phyloP scores from a whole-genome alignment of 2,113 vertebrate genomes.

The Pavo muticus region DNA sequence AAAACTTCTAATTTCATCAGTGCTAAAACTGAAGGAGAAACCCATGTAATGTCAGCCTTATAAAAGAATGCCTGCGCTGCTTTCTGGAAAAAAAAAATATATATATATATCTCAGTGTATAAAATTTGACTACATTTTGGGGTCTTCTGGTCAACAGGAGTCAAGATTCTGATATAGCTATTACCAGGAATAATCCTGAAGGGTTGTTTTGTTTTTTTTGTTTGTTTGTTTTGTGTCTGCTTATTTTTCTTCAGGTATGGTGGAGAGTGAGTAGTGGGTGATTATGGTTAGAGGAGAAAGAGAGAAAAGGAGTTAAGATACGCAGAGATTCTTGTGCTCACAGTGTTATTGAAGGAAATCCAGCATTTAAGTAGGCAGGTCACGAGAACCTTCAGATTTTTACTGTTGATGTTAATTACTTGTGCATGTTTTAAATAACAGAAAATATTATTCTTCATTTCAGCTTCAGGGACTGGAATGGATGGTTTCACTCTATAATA shows the following conservation, averaged over 20 bases:
- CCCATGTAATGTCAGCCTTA: not conserved
- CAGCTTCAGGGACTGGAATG: constrained; percentile 97
- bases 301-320: not conserved
- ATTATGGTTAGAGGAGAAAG: not conserved
- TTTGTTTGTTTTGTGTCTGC: not conserved
- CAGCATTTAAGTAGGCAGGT: not conserved
- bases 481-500: constrained; percentile 99
- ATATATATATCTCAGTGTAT: not conserved
- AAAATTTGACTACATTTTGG: not conserved
- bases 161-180: not conserved
- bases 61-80: not conserved
- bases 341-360: not conserved
- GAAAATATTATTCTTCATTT: constrained; percentile 69
- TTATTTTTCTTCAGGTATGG: not conserved
- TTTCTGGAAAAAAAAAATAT: not conserved
- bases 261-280: not conserved
- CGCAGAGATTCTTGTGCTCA: not conserved
- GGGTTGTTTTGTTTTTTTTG: not conserved
- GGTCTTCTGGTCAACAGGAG: not conserved
- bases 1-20: not conserved
- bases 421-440: constrained; percentile 60
- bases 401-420: constrained; percentile 55
- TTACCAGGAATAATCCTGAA: not conserved
- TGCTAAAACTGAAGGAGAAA: not conserved
- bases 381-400: constrained; percentile 27